Percentiles rank a stretch among this genome's conserved stretches.
phyloP scores from a whole-genome alignment of 2,797 vertebrate species.

The Sebastes alutus region DNA sequence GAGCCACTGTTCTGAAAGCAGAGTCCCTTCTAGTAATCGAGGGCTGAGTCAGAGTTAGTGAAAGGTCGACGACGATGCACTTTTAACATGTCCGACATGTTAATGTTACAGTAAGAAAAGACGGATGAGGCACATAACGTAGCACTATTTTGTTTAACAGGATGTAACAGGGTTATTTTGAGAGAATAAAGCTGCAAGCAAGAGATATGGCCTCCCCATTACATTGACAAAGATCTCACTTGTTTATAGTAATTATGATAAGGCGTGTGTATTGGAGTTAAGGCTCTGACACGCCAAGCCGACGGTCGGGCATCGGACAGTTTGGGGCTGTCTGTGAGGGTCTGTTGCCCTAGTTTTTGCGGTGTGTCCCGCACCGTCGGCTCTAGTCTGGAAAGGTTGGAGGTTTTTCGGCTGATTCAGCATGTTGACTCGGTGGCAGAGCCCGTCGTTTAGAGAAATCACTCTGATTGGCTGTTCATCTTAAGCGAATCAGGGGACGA shows the following conservation, averaged over 20 bases:
- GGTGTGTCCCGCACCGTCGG: too few species aligned
- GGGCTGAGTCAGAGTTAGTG: background rate
- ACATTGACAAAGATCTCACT: background rate
- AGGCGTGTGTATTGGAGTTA: background rate
- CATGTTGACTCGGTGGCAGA: too few species aligned
- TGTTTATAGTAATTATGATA: background rate
- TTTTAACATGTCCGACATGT: background rate
- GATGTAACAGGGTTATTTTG: background rate
- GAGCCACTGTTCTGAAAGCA: background rate
- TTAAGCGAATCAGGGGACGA: too few species aligned
- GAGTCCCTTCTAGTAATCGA: background rate
- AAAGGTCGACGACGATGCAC: background rate
- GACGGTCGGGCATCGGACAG: rapidly evolving
- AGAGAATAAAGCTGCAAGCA: background rate
- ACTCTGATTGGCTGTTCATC: too few species aligned
- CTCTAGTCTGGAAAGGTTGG: too few species aligned
- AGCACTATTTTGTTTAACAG: background rate
- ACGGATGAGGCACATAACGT: background rate
- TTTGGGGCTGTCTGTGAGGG: too few species aligned
- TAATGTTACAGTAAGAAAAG: background rate
- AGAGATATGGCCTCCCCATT: too few species aligned
- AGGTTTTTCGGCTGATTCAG: too few species aligned
- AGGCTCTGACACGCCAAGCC: too few species aligned
- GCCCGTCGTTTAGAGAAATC: too few species aligned
- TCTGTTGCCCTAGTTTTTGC: too few species aligned